Evolutionary conservation across 2,797 vertebrate genomes (phyloP).

Genomic region (Hyperoplus lanceolatus): DNA sequence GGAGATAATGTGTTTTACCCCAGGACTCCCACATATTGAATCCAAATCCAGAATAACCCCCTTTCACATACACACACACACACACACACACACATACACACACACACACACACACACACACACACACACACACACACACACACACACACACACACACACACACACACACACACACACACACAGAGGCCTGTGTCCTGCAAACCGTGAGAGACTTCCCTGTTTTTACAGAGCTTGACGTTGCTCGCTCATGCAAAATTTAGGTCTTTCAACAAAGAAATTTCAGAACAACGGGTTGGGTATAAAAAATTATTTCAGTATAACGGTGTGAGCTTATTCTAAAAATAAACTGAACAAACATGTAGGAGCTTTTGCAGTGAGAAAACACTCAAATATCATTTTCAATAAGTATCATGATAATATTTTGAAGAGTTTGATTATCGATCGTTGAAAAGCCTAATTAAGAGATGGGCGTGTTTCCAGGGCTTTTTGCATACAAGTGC

Average conservation of each 20-base stretch:
- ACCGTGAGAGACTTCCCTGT: conserved; percentile 42
- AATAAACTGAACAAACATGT: neutral
- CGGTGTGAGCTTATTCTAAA: neutral
- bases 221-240: conserved; percentile 36
- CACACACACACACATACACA: conserved; percentile 7
- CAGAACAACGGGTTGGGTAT: neutral
- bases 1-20: conserved; percentile 27
- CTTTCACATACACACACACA: neutral
- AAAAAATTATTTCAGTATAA: neutral
- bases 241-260: conserved; percentile 15
- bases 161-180: conserved; percentile 7
- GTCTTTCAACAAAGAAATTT: conserved; percentile 3
- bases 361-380: neutral
- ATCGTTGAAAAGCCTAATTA: neutral
- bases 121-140: conserved; percentile 11
- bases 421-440: neutral
- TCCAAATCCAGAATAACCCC: neutral
- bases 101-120: conserved; percentile 2
- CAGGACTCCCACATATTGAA: conserved; percentile 10
- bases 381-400: no score
- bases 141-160: conserved; percentile 11
- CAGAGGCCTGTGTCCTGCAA: conserved; percentile 37
- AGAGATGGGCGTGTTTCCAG: no score
- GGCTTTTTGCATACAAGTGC: conserved; percentile 23
- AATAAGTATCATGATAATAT: neutral